Evolutionary conservation across 2,113 vertebrate genomes (phyloP).

Genomic region (Ailurus styani): DNA sequence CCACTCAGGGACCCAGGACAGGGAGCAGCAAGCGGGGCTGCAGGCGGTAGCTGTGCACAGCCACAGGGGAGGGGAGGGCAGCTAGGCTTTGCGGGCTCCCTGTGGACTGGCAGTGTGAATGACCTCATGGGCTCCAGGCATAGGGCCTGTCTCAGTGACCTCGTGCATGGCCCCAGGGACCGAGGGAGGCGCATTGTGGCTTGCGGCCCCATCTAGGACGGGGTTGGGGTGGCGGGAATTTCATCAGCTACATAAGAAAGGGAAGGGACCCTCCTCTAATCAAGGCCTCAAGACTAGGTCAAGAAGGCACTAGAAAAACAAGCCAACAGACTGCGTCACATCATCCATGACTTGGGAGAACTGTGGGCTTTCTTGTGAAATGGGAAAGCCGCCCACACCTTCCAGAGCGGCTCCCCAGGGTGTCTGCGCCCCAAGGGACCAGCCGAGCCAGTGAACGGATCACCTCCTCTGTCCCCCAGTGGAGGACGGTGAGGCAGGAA

Average conservation of each 20-base stretch:
- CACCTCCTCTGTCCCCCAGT: neutral
- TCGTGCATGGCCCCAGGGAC: neutral
- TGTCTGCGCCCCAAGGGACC: neutral
- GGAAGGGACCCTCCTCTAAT: too few relatives aligned
- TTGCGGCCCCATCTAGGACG: neutral
- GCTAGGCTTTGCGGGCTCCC: neutral
- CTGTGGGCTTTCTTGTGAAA: accelerated
- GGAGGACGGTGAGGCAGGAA: neutral
- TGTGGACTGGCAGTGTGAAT: neutral
- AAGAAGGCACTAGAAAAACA: neutral
- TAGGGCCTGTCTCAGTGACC: neutral
- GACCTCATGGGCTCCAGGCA: too few relatives aligned
- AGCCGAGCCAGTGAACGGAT: too few relatives aligned
- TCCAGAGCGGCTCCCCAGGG: neutral
- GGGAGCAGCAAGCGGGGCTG: too few relatives aligned
- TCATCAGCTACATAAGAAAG: neutral
- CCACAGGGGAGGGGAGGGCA: neutral
- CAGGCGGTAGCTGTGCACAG: neutral
- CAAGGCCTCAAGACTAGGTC: too few relatives aligned
- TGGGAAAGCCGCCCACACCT: neutral
- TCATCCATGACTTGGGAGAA: accelerated
- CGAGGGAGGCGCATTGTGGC: too few relatives aligned
- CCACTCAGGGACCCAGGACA: accelerated
- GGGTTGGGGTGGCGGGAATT: accelerated
- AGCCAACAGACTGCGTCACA: accelerated